phyloP scores from a whole-genome alignment of 2,797 vertebrate species.

The Bucorvus abyssinicus region DNA sequence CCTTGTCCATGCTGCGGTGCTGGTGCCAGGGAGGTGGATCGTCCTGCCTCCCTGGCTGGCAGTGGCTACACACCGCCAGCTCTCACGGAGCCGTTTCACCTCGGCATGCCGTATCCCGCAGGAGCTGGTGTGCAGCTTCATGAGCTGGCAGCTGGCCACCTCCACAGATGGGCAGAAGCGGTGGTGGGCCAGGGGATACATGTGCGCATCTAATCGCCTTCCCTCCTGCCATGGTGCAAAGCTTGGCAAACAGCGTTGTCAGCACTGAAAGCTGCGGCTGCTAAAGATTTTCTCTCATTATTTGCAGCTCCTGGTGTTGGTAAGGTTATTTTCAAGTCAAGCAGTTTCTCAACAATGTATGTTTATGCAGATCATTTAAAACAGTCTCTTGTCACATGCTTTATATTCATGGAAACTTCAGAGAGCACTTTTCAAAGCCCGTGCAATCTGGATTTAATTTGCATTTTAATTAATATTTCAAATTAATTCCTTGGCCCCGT shows the following conservation, averaged over 20 bases:
- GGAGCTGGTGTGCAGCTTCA: background rate
- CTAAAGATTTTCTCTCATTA: background rate
- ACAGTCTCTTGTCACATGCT: constrained; percentile 56
- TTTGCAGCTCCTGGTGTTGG: background rate
- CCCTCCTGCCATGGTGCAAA: background rate
- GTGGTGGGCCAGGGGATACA: background rate
- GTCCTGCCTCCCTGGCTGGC: background rate
- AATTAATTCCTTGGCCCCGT: constrained; percentile 50
- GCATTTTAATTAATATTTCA: constrained; percentile 80
- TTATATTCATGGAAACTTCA: constrained; percentile 69
- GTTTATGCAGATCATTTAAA: constrained; percentile 40
- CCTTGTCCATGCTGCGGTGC: fast-evolving
- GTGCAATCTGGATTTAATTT: constrained; percentile 68
- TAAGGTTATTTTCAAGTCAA: constrained; percentile 58
- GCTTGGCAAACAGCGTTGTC: background rate
- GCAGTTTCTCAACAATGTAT: constrained; percentile 25
- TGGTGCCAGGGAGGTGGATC: background rate
- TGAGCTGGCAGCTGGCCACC: background rate
- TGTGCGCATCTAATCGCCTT: background rate
- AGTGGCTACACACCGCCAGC: fast-evolving
- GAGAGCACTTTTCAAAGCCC: constrained; percentile 61
- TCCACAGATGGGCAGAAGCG: background rate
- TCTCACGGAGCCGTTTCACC: fast-evolving
- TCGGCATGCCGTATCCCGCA: fast-evolving
- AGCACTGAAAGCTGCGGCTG: background rate